Conservation (phyloP, 2,797 vertebrate genomes). For the Varecia variegata region DNA sequence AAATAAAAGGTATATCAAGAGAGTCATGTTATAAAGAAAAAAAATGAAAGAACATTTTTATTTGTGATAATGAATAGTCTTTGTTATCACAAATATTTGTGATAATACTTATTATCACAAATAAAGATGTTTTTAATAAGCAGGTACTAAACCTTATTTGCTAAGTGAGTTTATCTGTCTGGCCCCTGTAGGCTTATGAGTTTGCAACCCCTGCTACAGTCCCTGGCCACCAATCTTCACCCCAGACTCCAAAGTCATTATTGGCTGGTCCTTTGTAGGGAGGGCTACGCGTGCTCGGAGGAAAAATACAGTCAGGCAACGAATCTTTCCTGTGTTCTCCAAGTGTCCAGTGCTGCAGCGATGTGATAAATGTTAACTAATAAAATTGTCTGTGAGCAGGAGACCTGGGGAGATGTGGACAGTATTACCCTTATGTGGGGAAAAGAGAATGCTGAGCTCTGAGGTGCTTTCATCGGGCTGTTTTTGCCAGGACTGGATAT, state of each 20-base stretch:
- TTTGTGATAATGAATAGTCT: background rate
- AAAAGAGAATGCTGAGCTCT: slow-evolving; percentile 38
- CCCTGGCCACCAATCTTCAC: background rate
- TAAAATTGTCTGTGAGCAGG: slow-evolving; percentile 39
- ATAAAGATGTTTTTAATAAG: background rate
- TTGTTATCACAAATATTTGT: background rate
- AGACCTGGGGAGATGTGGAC: background rate
- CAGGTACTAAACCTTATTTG: background rate
- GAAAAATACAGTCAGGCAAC: background rate
- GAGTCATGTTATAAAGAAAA: background rate
- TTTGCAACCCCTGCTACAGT: background rate
- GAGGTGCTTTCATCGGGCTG: slow-evolving; percentile 20
- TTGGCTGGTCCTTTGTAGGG: background rate
- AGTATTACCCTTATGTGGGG: background rate
- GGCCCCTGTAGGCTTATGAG: background rate
- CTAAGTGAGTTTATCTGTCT: background rate
- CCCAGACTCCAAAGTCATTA: background rate
- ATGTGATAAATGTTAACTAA: slow-evolving; percentile 63
- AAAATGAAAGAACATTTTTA: background rate
- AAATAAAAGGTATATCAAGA: background rate
- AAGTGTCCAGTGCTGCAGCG: background rate
- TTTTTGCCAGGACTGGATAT: slow-evolving; percentile 40
- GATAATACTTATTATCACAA: background rate
- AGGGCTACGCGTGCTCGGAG: background rate
- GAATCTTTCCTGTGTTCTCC: slow-evolving; percentile 12